Evolutionary conservation across 2,797 vertebrate genomes (phyloP), one percentile per base, ranked within the genome.

Genomic region (Xiphophorus birchmanni): DNA sequence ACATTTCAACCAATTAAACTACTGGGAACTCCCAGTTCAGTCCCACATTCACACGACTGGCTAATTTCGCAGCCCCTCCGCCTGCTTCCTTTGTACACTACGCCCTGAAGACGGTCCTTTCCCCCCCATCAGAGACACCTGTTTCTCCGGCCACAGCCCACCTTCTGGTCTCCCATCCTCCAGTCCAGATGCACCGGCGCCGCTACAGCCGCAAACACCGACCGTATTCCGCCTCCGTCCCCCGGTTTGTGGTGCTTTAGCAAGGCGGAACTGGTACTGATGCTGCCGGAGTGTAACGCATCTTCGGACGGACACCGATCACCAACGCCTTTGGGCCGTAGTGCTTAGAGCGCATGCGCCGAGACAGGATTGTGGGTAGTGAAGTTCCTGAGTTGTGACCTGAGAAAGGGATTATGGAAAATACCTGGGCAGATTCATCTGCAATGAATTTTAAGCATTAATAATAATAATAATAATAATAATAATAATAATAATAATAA

Each of bases 161-260:
- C 96, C 95, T 96, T 96, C 88, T 96, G 95, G 79, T 96, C 96
- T 29, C 93, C 95, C 96, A 96, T 96, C 77, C 75, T 88, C 83
- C 77, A 79, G 79, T 80, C 79, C 81, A 83, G 84, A 74, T 75
- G 76, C 76, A 23, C 90, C 92, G 82, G 86, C 81, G 80, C 85
- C 80, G 73, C 77, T 52, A 21, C 69, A 85, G 85, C 82, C 71
- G 71, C 86, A 82, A 83, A 82, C 84, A 71, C 82, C 82, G 48
- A 83, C 84, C 65, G 32, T 82, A 7, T 60, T 58, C 45, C 73
- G 75, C 72, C 81, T 84, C 73, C 73, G 89, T 79, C 13, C 52
- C 73, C 60, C 83, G 74, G 78, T 1, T 83, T 77, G 87, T 4
- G 81, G 71, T 63, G 72, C 86, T 85, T 77, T 90, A 83, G 78